These are phyloP conservation scores for Cheiracanthium punctorium DNA, from an alignment of 2,888 invertebrate species.

Conservation along the genomic window DNA sequence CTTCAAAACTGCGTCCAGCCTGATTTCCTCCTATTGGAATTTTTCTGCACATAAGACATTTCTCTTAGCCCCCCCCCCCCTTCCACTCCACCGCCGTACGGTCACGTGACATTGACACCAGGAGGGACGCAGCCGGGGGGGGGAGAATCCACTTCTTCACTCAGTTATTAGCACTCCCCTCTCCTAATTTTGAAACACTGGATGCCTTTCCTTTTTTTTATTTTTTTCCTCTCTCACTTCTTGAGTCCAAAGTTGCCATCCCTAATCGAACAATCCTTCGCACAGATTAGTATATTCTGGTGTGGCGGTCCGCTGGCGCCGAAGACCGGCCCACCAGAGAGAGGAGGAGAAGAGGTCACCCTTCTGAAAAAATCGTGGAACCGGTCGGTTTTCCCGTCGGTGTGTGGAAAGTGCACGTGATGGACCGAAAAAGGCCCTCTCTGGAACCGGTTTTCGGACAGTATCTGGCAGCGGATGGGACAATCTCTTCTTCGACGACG, in stretches of 20 bases:
- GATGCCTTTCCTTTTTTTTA: too few relatives aligned
- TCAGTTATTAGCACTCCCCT: neutral
- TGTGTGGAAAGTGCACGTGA: neutral
- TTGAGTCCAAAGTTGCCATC: too few relatives aligned
- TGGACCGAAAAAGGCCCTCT: neutral
- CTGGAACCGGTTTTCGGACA: constrained; percentile 3
- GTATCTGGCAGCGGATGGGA: neutral
- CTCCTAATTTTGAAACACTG: neutral
- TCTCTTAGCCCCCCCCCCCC: too few relatives aligned
- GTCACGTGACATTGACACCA: too few relatives aligned
- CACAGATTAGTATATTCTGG: constrained; percentile 3
- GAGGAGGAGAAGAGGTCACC: constrained; percentile 15
- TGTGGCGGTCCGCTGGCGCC: constrained; percentile 45
- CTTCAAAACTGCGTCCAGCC: too few relatives aligned
- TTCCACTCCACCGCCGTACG: too few relatives aligned
- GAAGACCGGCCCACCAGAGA: constrained; percentile 40
- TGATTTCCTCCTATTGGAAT: too few relatives aligned
- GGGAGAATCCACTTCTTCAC: too few relatives aligned
- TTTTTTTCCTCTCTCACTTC: too few relatives aligned
- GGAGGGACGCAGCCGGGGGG: too few relatives aligned
- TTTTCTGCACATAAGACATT: too few relatives aligned
- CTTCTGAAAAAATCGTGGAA: neutral
- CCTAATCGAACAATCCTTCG: neutral
- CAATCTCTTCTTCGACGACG: neutral
- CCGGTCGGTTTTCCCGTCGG: neutral